Conservation (phyloP, 2,797 vertebrate genomes). For the Cryptoblepharus egeriae region DNA sequence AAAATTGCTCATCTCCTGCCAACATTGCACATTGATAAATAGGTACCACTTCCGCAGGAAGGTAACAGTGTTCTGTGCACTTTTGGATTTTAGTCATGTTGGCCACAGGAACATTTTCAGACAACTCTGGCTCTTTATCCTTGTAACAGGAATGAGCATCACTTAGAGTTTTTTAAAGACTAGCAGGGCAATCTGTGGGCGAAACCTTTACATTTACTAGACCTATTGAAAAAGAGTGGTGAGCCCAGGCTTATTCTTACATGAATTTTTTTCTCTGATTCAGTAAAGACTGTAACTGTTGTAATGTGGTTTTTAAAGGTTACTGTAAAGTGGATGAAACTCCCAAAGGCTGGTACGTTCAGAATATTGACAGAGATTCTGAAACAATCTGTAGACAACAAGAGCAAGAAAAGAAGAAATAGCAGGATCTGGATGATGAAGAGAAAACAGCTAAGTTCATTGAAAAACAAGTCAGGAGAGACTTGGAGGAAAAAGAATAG, state of each 20-base stretch:
- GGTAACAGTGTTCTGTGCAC: too few relatives aligned
- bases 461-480: slow-evolving; percentile 93
- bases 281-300: not conserved
- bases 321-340: slow-evolving; percentile 97
- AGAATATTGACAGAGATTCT: slow-evolving; percentile 95
- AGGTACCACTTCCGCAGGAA: too few relatives aligned
- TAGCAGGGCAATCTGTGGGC: too few relatives aligned
- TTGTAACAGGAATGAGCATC: too few relatives aligned
- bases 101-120: too few relatives aligned
- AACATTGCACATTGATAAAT: too few relatives aligned
- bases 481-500: slow-evolving; percentile 84
- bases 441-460: slow-evolving; percentile 95
- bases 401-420: slow-evolving; percentile 94
- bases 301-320: slow-evolving; percentile 75
- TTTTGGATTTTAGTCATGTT: too few relatives aligned
- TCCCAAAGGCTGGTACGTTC: slow-evolving; percentile 97
- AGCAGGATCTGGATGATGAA: slow-evolving; percentile 94
- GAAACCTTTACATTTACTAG: too few relatives aligned
- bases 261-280: not conserved
- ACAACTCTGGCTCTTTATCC: too few relatives aligned
- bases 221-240: not conserved
- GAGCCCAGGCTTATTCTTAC: not conserved
- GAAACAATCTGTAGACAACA: slow-evolving; percentile 95
- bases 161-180: too few relatives aligned
- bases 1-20: too few relatives aligned